A percentile compares a stretch with the other conserved stretches of the same genome.
Conservation (phyloP, 2,797 vertebrate species). For the Fratercula arctica region DNA sequence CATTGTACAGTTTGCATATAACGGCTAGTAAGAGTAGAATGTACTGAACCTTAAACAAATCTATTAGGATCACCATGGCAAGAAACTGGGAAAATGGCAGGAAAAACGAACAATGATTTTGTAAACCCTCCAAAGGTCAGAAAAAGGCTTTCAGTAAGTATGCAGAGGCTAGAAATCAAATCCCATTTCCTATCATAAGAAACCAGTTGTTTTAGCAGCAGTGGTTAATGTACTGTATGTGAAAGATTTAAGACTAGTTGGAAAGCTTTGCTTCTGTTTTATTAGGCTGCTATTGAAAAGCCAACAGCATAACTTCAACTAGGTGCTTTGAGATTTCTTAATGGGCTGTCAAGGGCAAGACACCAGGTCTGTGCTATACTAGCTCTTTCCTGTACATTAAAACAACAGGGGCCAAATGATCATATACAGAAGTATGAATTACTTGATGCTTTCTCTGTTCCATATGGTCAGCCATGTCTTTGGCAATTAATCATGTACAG, state of each 20-base stretch:
- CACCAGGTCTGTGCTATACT: slow-evolving; percentile 79
- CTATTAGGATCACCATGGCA: slow-evolving; percentile 64
- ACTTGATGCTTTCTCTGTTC: slow-evolving; percentile 83
- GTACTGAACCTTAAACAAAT: slow-evolving; percentile 63
- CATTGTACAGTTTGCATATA: slow-evolving; percentile 12
- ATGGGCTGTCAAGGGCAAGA: slow-evolving; percentile 86
- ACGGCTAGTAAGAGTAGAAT: slow-evolving; percentile 40
- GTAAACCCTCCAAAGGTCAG: slow-evolving; percentile 77
- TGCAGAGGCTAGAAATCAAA: slow-evolving; percentile 80
- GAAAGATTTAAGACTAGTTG: slow-evolving; percentile 86
- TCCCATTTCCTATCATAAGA: slow-evolving; percentile 87
- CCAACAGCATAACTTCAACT: slow-evolving; percentile 81
- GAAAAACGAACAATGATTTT: slow-evolving; percentile 73
- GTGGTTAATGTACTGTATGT: slow-evolving; percentile 82
- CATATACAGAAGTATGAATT: slow-evolving; percentile 84
- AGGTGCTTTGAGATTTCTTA: slow-evolving; percentile 85
- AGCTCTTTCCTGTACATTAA: slow-evolving; percentile 83
- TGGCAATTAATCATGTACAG: slow-evolving; percentile 84
- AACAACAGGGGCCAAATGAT: slow-evolving; percentile 82
- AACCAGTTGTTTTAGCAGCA: slow-evolving; percentile 82
- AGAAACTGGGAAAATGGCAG: slow-evolving; percentile 62
- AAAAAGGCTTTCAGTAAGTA: slow-evolving; percentile 76
- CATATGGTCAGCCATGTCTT: slow-evolving; percentile 84
- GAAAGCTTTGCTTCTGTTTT: slow-evolving; percentile 85
- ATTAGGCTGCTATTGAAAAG: slow-evolving; percentile 85